Base-by-base conservation (phyloP, 2,113 vertebrate genomes). In the Phalacrocorax carbo region DNA sequence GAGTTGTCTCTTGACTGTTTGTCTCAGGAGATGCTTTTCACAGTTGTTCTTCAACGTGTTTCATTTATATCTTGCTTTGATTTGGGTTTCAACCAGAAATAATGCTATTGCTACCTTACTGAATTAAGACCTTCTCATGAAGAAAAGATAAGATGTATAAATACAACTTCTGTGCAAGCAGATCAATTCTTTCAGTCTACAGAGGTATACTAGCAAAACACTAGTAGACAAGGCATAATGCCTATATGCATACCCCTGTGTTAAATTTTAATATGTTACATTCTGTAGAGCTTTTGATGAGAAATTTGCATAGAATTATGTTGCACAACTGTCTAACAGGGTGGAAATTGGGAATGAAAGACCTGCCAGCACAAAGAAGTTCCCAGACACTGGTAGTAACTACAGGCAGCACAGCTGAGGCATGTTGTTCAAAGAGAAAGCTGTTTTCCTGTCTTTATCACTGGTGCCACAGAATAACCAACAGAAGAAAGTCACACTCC, bases 11-110 rank as follows among this genome's bases (percentile, higher is more conserved):
- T 15, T 62, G 27, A 57, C 14, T 26, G 2, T 52, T 94, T 64
- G 4, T 44, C 27, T 60, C 17, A 62, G 27, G 15, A 82, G 11
- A 77, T 57, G 10, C 3, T 75, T 84, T 88, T 78, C 51, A 58
- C 1, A 2, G 10, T 51, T 32, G 46, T 65, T 90, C n/a, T 75
- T 85, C 25, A 25, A 9, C 0, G 0, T 38, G 3, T 65, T 62
- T 88, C 14, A 25, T 55, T 86, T 8, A 1, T 61, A 34, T 29
- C 11, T 54, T 84, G 16, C 7, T 86, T 62, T 85, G 19, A 66
- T 68, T 82, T 64, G 38, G 3, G 20, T 64, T 88, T 93, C 27
- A 86, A 14, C 3, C 11, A 76, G 36, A 70, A 49, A 64, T 69
- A 76, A 81, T 73, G 25, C 3, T 71, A 12, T 36, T 32, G 17